Evolutionary conservation across 2,888 invertebrate species (phyloP).

Genomic region (Antheraea assamensis): DNA sequence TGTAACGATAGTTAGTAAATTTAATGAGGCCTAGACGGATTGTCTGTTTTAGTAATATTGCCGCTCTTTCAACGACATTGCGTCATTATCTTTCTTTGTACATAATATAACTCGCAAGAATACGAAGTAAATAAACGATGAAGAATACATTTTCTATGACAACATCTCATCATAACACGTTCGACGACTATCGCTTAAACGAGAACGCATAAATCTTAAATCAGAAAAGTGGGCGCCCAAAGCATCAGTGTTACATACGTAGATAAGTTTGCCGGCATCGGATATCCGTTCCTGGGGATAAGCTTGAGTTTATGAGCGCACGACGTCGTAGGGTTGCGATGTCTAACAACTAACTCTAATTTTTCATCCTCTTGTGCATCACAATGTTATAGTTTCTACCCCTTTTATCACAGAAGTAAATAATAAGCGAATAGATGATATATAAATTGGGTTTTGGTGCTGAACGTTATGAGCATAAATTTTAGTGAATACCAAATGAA

Average conservation of each 20-base stretch:
- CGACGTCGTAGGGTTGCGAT: background rate
- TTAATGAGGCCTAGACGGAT: too few species aligned
- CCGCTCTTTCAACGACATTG: too few species aligned
- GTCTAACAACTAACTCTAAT: background rate
- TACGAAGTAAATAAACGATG: background rate
- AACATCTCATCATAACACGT: background rate
- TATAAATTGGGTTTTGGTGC: background rate
- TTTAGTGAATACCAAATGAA: background rate
- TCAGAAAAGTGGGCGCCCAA: background rate
- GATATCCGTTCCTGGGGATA: constrained; percentile 6
- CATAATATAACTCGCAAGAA: background rate
- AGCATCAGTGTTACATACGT: background rate
- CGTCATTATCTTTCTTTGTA: too few species aligned
- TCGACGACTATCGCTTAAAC: background rate
- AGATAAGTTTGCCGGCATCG: constrained; percentile 10
- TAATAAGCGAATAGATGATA: background rate
- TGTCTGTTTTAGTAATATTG: too few species aligned
- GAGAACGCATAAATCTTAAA: constrained; percentile 5
- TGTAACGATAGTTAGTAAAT: too few species aligned
- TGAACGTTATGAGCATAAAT: background rate
- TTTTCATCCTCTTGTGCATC: background rate
- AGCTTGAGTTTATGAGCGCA: constrained; percentile 19
- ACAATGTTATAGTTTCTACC: background rate
- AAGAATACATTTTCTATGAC: background rate
- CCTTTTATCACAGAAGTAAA: too few species aligned